A percentile compares a stretch with the other conserved stretches of the same genome.
Conservation (phyloP, 2,113 vertebrate genomes). For the Engystomops pustulosus region DNA sequence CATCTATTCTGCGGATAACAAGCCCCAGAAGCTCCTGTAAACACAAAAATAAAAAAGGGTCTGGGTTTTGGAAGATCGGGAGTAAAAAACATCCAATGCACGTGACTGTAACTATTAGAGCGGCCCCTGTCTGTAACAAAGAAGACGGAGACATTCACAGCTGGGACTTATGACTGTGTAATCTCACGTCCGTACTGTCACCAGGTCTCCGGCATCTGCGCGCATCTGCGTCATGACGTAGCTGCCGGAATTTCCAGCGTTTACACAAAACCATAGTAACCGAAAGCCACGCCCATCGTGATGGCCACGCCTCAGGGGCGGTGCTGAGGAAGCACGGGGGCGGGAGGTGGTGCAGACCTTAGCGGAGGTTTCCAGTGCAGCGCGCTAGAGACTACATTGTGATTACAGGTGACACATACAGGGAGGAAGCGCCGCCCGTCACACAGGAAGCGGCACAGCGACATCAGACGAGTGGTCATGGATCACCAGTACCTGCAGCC, state of each 20-base stretch:
- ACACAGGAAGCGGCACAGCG: slow-evolving; percentile 10
- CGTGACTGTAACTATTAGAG: too few relatives aligned
- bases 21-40: too few relatives aligned
- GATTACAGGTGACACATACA: not conserved
- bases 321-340: not conserved
- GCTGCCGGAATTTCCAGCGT: not conserved
- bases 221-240: not conserved
- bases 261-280: not conserved
- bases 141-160: too few relatives aligned
- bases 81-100: too few relatives aligned
- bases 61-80: too few relatives aligned
- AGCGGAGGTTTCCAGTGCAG: not conserved
- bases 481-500: slow-evolving; percentile 59
- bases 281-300: not conserved
- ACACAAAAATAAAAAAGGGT: too few relatives aligned
- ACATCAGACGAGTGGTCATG: slow-evolving; percentile 14
- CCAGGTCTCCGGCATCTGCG: too few relatives aligned
- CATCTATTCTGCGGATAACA: too few relatives aligned
- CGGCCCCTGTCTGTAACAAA: too few relatives aligned
- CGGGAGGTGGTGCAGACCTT: not conserved
- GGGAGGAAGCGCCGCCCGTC: not conserved
- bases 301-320: not conserved
- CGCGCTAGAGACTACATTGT: not conserved
- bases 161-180: too few relatives aligned
- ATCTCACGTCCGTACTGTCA: too few relatives aligned